Evolutionary conservation across 2,113 vertebrate species (phyloP), one percentile per base, ranked within the genome.

Genomic region (Hymenochirus boettgeri): DNA sequence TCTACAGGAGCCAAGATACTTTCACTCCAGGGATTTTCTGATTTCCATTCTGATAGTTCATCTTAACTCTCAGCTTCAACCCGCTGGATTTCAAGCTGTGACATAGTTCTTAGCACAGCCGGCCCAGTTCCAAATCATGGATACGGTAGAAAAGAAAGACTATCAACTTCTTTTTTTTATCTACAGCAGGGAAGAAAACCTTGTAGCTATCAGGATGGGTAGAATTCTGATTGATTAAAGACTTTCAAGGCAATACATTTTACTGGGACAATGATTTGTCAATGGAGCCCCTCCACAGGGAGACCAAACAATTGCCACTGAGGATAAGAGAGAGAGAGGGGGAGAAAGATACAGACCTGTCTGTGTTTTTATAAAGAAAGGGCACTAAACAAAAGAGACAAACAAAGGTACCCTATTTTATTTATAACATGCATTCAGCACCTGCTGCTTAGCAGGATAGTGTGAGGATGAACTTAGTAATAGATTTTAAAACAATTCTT

Each of bases 31-130:
- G 64, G 64, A 66, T 51, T 58, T 66, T 66, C 64, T 58, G 64
- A 66, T 66, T 66, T 66, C 64, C 64, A 66, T 66, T 66, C 64
- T 58, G 64, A 66, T 66, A 58, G 64, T 66, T 66, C 64, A 58
- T 66, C 64, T 66, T 66, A 51, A 37, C 26, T 51, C 46, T 50
- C 55, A 66, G 64, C 54, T 66, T 66, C 55, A 66, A 31, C 64
- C 31, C 55, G 58, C 55, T 66, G 64, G 55, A 66, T 58, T 58
- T 66, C 64, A 58, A 58, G 64, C 64, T 66, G 64, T 51, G 64
- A 66, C 64, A 58, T 66, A 57, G 64, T 66, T 66, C 64, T 58
- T 58, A 55, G 55, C 42, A 51, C 54, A 51, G 64, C 64, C 51
- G 64, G 64, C 64, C 42, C 17, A 57, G 46, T 33, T 58, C 64